phyloP scores from a whole-genome alignment of 2,888 invertebrate species.

The Tineola bisselliella region DNA sequence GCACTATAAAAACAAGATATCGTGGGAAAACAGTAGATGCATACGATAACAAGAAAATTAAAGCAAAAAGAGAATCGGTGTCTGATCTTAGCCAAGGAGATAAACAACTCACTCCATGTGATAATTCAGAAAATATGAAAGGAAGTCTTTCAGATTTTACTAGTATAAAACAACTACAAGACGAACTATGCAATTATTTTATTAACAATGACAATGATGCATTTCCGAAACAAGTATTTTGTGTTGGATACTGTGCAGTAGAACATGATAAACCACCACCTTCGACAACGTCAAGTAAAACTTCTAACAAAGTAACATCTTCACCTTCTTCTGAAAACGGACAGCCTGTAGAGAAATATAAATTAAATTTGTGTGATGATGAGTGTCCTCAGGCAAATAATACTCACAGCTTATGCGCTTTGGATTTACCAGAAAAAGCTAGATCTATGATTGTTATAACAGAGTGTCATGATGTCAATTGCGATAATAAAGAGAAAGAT shows the following conservation, averaged over 20 bases:
- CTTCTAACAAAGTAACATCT: conserved; percentile 19
- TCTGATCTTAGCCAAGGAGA: not conserved
- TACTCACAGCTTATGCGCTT: conserved; percentile 27
- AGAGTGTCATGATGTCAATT: conserved; percentile 35
- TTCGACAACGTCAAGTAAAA: conserved; percentile 19
- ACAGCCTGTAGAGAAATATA: conserved; percentile 20
- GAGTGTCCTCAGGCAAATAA: conserved; percentile 23
- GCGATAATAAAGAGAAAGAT: conserved; percentile 28
- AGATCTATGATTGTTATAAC: conserved; percentile 26
- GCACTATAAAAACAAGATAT: conserved; percentile 30
- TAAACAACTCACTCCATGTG: not conserved
- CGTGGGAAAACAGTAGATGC: conserved; percentile 15
- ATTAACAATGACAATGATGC: conserved; percentile 18
- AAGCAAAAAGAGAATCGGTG: not conserved
- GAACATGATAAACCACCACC: conserved; percentile 23
- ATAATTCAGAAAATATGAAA: not conserved
- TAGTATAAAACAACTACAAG: not conserved
- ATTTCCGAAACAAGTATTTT: conserved; percentile 36
- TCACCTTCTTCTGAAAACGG: not conserved
- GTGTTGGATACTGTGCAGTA: conserved; percentile 46
- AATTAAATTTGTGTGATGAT: conserved; percentile 27
- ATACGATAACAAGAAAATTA: not conserved
- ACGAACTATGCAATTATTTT: not conserved
- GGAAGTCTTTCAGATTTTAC: not conserved
- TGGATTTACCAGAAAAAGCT: conserved; percentile 30